Base-by-base conservation (phyloP, 1,140 invertebrate genomes). In the Hyposmocoma kahamanoa region DNA sequence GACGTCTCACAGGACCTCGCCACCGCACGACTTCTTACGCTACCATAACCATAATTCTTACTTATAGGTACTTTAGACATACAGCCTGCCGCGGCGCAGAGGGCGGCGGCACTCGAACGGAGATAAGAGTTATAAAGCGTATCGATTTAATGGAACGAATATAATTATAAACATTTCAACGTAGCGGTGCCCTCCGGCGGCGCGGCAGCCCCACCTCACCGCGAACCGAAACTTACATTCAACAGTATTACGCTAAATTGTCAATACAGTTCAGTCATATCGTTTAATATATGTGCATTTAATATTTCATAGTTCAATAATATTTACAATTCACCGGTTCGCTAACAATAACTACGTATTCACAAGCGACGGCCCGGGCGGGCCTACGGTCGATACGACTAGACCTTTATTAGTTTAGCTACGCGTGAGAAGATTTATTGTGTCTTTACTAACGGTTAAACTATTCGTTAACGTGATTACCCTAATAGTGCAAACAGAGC, bases 111-210 rank as follows among this genome's bases (percentile, higher is more conserved):
- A 32, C 52, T 28, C 50, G 41, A 66, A 64, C 61, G 57, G 43
- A 67, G 57, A 64, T 57, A 62, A 69, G 55, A 68, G 59, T 61
- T 61, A 70, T 80, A 83, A 83, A 80, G 75, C 79, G 79, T 70
- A 78, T 76, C 65, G 67, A 59, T 72, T 69, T 50, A 69, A 68
- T 62, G 42, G 61, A 72, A 74, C 59, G 65, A 68, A 78, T 61
- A 66, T 66, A 65, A 70, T 53, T 50, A 49, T 59, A 38, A 55
- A 53, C 51, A 53, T 51, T 41, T 52, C 43, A 65, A 62, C 56
- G 53, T 50, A 58, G 58, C 52, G 50, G 55, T 36, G 43, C 47
- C 47, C 53, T 50, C 36, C 44, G 45, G 54, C 48, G 56, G 54
- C 56, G 56, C 59, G 58, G 54, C 63, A 50, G 56, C 51, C 39